Percentiles rank a stretch among this genome's conserved stretches.
phyloP scores from a whole-genome alignment of 2,888 invertebrate genomes.

The Diaphora mendica region DNA sequence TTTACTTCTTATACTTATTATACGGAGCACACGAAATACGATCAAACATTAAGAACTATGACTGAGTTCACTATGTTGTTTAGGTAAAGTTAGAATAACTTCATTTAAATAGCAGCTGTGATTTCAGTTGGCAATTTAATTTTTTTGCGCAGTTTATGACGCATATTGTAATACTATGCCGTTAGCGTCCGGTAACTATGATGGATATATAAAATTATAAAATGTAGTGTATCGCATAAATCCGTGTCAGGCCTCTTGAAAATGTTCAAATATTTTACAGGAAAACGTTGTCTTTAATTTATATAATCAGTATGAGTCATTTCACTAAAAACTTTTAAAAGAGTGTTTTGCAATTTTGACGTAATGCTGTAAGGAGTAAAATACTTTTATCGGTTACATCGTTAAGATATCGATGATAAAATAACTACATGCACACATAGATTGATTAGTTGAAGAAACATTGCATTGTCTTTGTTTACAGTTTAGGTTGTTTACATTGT shows the following conservation, averaged over 20 bases:
- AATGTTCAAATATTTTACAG: neutral
- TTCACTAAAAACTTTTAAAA: neutral
- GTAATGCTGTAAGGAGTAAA: neutral
- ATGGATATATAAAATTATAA: neutral
- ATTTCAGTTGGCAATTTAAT: neutral
- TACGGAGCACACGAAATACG: neutral
- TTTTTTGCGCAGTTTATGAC: neutral
- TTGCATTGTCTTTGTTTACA: neutral
- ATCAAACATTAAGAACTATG: neutral
- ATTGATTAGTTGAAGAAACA: neutral
- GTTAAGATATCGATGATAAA: neutral
- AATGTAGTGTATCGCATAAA: neutral
- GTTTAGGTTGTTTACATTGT: neutral
- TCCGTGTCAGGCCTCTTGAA: neutral
- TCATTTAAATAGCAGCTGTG: constrained; percentile 1
- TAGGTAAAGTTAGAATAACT: constrained; percentile 11
- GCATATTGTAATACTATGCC: neutral
- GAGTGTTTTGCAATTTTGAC: neutral
- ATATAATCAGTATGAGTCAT: neutral
- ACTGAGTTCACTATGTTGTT: constrained; percentile 20
- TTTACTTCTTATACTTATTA: neutral
- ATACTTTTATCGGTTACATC: constrained; percentile 1
- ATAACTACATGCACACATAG: neutral
- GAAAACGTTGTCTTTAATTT: neutral
- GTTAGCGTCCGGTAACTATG: neutral